Evolutionary conservation across 1,140 invertebrate species (phyloP), one percentile per base, ranked within the genome.

Genomic region (Bombus terrestris): DNA sequence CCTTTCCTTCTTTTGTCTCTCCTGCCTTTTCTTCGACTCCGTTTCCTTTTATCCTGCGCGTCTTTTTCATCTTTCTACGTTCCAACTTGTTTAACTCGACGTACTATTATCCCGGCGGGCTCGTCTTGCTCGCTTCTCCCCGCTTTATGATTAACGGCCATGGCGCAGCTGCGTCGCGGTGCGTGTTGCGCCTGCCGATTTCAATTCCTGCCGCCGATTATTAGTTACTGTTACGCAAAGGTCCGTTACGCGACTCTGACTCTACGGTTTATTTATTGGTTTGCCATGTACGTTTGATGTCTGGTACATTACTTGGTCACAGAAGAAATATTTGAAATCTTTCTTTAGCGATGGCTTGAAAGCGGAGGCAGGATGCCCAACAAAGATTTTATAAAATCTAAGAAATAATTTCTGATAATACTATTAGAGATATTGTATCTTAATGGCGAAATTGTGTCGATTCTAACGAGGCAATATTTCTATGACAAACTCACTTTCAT

Each of bases 121-220:
- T 80, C 79, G 53, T 80, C 80, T 71, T 28, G 68, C 59, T 35
- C 39, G 47, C 43, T 80, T 64, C 71, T 69, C 37, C 32, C 66
- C 43, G 32, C 59, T 78, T 81, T 83, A 89, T 89, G 88, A 89
- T 86, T 89, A 89, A 89, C 87, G 76, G 87, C 76, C 64, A 41
- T 75, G 76, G 68, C 83, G 84, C 88, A 89, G 87, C 84, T 89
- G 88, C 88, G 85, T 77, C 76, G 80, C 76, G 59, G 43, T 88
- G 78, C 78, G 87, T 73, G 72, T 77, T 86, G 75, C 43, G 74
- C 39, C 82, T 80, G 81, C 82, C 80, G 77, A 81, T 86, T 88
- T 83, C 87, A 75, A 89, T 89, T 62, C 75, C 66, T n/a, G 35
- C 74, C 75, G 66, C 57, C 84, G 80, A 89, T 84, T 84, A 88